Conservation (phyloP, 1,140 invertebrate genomes). For the Venturia canescens region DNA sequence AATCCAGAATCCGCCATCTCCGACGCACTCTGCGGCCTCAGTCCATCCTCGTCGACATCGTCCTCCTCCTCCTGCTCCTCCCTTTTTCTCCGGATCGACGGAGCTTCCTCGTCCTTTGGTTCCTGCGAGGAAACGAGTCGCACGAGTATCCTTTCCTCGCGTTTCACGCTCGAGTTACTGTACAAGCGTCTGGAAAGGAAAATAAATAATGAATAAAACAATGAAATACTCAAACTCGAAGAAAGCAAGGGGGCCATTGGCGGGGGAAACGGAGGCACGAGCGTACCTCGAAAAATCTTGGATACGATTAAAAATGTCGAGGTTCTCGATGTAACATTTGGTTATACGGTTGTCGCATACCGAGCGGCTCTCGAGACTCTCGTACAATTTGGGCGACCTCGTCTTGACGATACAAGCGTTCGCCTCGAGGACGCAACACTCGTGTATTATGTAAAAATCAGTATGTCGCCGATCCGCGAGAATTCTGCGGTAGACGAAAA, state of each 20-base stretch:
- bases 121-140: slow-evolving; percentile 59
- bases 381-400: slow-evolving; percentile 73
- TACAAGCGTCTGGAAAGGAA: slow-evolving; percentile 70
- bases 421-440: slow-evolving; percentile 69
- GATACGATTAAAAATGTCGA: slow-evolving; percentile 71
- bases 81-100: neutral
- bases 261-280: too few relatives aligned
- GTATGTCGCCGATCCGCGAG: slow-evolving; percentile 73
- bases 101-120: neutral
- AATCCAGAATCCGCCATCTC: slow-evolving; percentile 80
- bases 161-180: slow-evolving; percentile 65
- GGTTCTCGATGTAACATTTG: slow-evolving; percentile 67
- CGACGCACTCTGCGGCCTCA: slow-evolving; percentile 57
- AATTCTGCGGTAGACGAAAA: slow-evolving; percentile 72
- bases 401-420: slow-evolving; percentile 74
- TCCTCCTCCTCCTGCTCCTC: slow-evolving; percentile 53
- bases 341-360: slow-evolving; percentile 64
- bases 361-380: slow-evolving; percentile 68
- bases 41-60: slow-evolving; percentile 36
- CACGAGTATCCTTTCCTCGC: slow-evolving; percentile 65
- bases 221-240: too few relatives aligned
- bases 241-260: too few relatives aligned
- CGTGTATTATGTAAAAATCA: slow-evolving; percentile 75
- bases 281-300: slow-evolving; percentile 71
- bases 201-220: neutral